These are phyloP conservation scores for Pedetes capensis DNA, from an alignment of 2,113 vertebrate genomes.

Conservation along the genomic window DNA sequence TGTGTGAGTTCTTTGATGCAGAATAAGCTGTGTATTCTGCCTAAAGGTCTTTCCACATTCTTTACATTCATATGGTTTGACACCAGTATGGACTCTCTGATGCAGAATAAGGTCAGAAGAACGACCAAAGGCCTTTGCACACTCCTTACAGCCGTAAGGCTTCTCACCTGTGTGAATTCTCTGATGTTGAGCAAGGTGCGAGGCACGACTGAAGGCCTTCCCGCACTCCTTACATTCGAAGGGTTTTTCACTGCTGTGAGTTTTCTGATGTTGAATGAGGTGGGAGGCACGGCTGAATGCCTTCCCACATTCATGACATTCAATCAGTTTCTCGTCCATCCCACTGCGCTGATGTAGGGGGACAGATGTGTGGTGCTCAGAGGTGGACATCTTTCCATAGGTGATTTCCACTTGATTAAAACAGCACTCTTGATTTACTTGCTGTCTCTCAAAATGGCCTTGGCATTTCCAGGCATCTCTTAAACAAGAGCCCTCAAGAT, in stretches of 20 bases:
- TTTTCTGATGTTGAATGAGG: slow-evolving; percentile 64
- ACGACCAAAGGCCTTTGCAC: slow-evolving; percentile 74
- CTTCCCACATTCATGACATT: slow-evolving; percentile 54
- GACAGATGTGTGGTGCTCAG: neutral
- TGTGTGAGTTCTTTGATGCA: slow-evolving; percentile 73
- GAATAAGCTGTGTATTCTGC: slow-evolving; percentile 82
- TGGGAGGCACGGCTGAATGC: slow-evolving; percentile 33
- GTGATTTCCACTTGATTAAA: slow-evolving; percentile 27
- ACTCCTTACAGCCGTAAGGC: slow-evolving; percentile 67
- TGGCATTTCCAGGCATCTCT: slow-evolving; percentile 42
- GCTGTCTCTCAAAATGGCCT: slow-evolving; percentile 49
- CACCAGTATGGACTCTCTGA: slow-evolving; percentile 68
- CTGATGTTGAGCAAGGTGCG: slow-evolving; percentile 70
- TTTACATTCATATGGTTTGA: slow-evolving; percentile 74
- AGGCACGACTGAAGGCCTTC: slow-evolving; percentile 62
- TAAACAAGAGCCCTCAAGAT: neutral
- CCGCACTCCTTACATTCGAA: slow-evolving; percentile 65
- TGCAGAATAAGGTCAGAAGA: slow-evolving; percentile 70
- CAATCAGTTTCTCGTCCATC: neutral
- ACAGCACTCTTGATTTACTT: slow-evolving; percentile 26
- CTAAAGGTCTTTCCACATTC: slow-evolving; percentile 73
- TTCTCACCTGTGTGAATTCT: slow-evolving; percentile 73
- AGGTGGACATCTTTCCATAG: neutral
- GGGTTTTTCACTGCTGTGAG: slow-evolving; percentile 58
- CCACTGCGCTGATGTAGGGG: neutral